phyloP scores from a whole-genome alignment of 2,888 invertebrate species.

The Ophioninae sp. region DNA sequence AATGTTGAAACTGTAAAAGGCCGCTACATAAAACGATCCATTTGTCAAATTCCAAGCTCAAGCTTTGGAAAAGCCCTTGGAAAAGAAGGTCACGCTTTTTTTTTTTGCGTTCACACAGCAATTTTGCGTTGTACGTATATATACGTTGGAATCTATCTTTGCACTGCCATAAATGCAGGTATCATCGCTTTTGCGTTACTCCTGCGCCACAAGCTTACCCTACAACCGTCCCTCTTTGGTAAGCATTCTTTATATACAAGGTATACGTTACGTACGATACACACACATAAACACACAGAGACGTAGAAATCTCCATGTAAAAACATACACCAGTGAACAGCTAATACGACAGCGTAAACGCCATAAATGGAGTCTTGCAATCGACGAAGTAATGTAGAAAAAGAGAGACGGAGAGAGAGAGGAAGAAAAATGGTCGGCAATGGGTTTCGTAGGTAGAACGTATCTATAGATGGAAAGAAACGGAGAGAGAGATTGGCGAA shows the following conservation, averaged over 20 bases:
- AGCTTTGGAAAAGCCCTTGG: background rate
- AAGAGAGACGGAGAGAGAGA: conserved; percentile 6
- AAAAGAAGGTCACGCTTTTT: background rate
- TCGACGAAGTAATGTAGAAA: conserved; percentile 41
- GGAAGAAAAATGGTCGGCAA: background rate
- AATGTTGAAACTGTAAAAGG: no score
- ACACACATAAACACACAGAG: background rate
- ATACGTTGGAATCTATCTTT: conserved; percentile 20
- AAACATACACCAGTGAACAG: conserved; percentile 27
- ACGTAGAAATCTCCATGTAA: conserved; percentile 1
- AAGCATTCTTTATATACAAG: conserved; percentile 3
- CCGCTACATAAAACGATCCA: background rate
- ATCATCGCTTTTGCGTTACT: conserved; percentile 37
- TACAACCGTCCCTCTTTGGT: background rate
- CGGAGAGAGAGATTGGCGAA: conserved; percentile 13
- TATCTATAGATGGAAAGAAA: background rate
- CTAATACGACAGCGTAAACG: conserved; percentile 59
- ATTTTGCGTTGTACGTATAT: background rate
- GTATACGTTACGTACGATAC: conserved; percentile 1
- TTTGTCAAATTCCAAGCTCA: background rate
- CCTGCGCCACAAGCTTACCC: conserved; percentile 21
- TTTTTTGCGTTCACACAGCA: background rate
- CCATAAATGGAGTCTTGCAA: conserved; percentile 58
- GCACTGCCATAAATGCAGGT: conserved; percentile 33
- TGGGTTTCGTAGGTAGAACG: background rate